Base-by-base conservation (phyloP, 2,888 invertebrate species). In the Drosophila lutescens region DNA sequence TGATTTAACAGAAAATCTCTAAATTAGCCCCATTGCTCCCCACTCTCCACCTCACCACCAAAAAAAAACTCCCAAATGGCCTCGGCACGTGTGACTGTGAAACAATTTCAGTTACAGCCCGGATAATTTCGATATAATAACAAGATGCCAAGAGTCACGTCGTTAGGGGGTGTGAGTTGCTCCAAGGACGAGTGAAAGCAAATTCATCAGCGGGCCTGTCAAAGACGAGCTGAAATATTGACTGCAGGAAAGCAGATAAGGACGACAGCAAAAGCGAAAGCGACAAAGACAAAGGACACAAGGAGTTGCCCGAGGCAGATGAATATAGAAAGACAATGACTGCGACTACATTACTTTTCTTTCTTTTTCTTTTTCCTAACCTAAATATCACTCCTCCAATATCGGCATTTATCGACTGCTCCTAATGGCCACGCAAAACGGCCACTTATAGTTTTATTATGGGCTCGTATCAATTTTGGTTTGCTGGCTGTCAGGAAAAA, bases 381-480 rank as follows among this genome's bases (percentile, higher is more conserved):
- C 26, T 1, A 15, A 43, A 43, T 43, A 43, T 43, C 20, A 8
- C 10, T 13, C 17, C 20, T 20, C 46, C 26, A 32, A 15, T 47
- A 47, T 32, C 15, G 15, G 1, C 47, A 49, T 61, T 73, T 84
- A 78, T 78, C 78, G 74, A 86, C 70, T 76, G 74, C 43, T 68
- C 76, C 74, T 80, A 88, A 88, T 86, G 79, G 86, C 71, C 67
- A 63, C 70, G 55, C 63, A 75, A 80, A 81, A 86, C 77, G 75
- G 79, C 74, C 84, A 86, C 88, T 88, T 86, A 86, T 86, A 80
- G 83, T 83, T 88, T 83, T 86, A 77, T 88, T 83, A 86, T 59
- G 13, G 70, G 47, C 54, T 51, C 68, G 61, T 71, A 84, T 86
- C 84, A 74, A 86, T 80, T 80, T 72, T 79, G 85, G 86, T 86